Base-by-base conservation (phyloP, 2,797 vertebrate species). In the Pterois miles region DNA sequence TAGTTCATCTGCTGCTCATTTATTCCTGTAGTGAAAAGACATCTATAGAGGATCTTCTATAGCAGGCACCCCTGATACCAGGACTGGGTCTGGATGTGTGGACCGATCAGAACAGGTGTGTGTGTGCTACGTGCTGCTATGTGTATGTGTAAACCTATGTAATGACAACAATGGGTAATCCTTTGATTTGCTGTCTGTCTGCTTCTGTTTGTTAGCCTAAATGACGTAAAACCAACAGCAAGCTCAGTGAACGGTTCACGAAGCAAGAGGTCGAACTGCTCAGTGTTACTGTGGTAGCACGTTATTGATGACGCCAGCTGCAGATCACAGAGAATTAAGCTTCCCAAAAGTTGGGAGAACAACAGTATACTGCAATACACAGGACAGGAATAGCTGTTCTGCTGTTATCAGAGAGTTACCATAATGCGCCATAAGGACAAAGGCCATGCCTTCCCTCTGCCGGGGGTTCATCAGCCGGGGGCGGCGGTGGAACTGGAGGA, bases 41-140 rank as follows among this genome's bases (percentile, higher is more conserved):
- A 92, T 95, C 95, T 95, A 96, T 96, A 95, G 95, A 96, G 93
- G 91, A 94, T 91, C 84, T 89, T 95, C 95, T 96, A 95, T 96
- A 96, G 95, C 76, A 77, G 87, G 91, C 94, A 95, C 91, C 94
- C 89, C 93, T 94, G 95, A 95, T 94, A 86, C 74, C 92, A 94
- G 92, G 87, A 89, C 79, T 67, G n/a, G n/a, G 40, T 62, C 14
- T 86, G 78, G 70, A 27, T 86, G 76, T 20, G 59, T 72, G 25
- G 25, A 74, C 12, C 66, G 66, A 34, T 79, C 38, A 64, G 76
- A 82, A 74, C 33, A 62, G 1, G 48, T 65, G 56, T 81, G 31
- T 53, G 46, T 22, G 40, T 18, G 67, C 18, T 53, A 12, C 50
- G 22, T 60, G 57, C 72, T 20, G 46, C 1, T 34, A 9, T 62